Evolutionary conservation across 2,113 vertebrate genomes (phyloP).

Genomic region (Amphiprion ocellaris): DNA sequence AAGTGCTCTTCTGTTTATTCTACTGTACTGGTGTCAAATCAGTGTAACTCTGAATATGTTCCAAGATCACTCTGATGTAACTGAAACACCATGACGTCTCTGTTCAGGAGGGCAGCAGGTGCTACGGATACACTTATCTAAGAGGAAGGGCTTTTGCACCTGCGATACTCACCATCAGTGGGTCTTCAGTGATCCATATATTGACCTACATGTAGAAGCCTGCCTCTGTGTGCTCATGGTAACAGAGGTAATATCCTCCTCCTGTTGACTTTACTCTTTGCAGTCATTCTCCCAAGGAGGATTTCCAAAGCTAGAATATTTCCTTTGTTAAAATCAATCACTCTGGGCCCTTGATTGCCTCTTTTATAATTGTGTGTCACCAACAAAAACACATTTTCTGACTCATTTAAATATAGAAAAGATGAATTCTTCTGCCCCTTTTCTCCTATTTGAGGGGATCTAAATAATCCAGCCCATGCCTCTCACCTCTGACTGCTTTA

Average conservation of each 20-base stretch:
- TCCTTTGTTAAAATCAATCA: constrained; percentile 18
- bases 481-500: not conserved
- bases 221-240: constrained; percentile 15
- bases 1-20: not conserved
- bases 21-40: not conserved
- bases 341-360: not conserved
- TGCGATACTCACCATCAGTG: constrained; percentile 26
- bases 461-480: not conserved
- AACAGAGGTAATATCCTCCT: constrained; percentile 12
- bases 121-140: constrained; percentile 34
- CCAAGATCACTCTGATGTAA: not conserved
- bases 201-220: constrained; percentile 38
- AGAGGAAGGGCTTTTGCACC: constrained; percentile 31
- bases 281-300: constrained; percentile 2
- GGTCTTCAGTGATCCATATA: constrained; percentile 32
- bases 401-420: constrained; percentile 1
- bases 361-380: not conserved
- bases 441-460: not conserved
- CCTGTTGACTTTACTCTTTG: constrained; percentile 13
- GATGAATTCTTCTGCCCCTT: not conserved
- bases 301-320: constrained; percentile 6
- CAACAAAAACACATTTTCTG: constrained; percentile 6
- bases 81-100: not conserved
- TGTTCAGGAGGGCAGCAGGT: constrained; percentile 40
- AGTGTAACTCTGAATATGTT: too few species aligned